Percentiles rank a stretch among this genome's conserved stretches.
phyloP scores from a whole-genome alignment of 2,113 vertebrate species.

The Calcarius ornatus region DNA sequence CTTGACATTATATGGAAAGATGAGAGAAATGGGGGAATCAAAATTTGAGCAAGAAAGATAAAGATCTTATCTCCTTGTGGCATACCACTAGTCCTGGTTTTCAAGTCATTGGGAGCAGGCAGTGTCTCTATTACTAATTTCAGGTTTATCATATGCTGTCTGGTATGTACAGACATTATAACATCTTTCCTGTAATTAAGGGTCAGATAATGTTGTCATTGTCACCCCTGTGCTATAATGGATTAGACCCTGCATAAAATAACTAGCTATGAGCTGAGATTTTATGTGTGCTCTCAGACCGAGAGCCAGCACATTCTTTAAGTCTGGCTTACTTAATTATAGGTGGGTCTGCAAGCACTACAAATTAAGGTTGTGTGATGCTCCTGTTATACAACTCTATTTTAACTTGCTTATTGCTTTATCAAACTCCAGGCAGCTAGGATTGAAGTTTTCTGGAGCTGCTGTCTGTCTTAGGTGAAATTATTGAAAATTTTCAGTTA shows the following conservation, averaged over 20 bases:
- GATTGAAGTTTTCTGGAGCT: not conserved
- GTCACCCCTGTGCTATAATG: not conserved
- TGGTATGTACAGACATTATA: not conserved
- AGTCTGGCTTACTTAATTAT: slow-evolving; percentile 14
- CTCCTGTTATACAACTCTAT: not conserved
- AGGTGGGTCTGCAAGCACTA: not conserved
- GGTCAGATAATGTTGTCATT: not conserved
- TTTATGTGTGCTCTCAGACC: not conserved
- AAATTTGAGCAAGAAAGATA: not conserved
- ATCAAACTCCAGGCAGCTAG: not conserved
- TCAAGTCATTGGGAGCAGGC: not conserved
- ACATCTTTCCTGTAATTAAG: slow-evolving; percentile 32
- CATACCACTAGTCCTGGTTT: not conserved
- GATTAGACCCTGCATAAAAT: slow-evolving; percentile 16
- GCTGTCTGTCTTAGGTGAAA: not conserved
- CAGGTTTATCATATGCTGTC: not conserved
- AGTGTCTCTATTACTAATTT: not conserved
- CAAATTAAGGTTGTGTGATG: slow-evolving; percentile 19
- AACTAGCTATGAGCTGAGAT: not conserved
- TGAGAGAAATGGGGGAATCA: not conserved
- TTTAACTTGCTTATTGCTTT: not conserved
- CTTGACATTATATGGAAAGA: not conserved
- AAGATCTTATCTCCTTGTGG: not conserved
- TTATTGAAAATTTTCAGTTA: not conserved
- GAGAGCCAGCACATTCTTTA: not conserved